Conservation (phyloP, 2,797 vertebrate genomes). For the Trichosurus vulpecula region DNA sequence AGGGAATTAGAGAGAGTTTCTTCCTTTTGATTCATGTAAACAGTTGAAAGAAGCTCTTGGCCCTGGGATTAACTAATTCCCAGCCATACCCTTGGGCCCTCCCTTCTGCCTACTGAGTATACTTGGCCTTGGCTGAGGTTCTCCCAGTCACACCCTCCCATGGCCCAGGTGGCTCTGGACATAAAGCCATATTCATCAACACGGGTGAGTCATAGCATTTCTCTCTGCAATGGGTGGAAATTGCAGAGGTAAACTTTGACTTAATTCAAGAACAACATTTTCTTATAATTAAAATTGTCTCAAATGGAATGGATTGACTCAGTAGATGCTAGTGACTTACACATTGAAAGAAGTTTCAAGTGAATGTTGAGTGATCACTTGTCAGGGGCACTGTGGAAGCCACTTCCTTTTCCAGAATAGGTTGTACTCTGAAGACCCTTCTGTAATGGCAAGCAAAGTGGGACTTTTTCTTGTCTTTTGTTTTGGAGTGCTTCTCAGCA, state of each 20-base stretch:
- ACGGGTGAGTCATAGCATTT: neutral
- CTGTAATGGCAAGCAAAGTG: no score
- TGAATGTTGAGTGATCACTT: neutral
- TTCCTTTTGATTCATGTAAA: neutral
- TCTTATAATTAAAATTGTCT: neutral
- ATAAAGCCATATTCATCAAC: neutral
- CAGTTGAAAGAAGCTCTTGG: neutral
- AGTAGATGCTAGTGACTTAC: neutral
- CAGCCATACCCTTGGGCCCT: neutral
- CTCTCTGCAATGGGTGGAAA: neutral
- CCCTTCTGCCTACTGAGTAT: neutral
- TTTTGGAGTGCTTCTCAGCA: no score
- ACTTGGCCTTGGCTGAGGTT: neutral
- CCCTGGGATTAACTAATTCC: neutral
- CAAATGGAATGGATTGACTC: neutral
- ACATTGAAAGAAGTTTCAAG: neutral
- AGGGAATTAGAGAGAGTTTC: neutral
- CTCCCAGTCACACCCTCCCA: neutral
- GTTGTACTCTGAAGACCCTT: neutral
- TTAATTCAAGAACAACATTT: neutral
- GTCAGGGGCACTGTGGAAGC: neutral
- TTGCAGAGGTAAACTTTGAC: neutral
- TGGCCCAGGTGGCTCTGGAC: neutral
- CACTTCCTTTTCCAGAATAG: neutral
- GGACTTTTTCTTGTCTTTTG: no score